Percentiles rank a stretch among this genome's conserved stretches.
These are phyloP conservation scores for Petaurus breviceps DNA, from an alignment of 2,113 vertebrate species.

Conservation along the genomic window DNA sequence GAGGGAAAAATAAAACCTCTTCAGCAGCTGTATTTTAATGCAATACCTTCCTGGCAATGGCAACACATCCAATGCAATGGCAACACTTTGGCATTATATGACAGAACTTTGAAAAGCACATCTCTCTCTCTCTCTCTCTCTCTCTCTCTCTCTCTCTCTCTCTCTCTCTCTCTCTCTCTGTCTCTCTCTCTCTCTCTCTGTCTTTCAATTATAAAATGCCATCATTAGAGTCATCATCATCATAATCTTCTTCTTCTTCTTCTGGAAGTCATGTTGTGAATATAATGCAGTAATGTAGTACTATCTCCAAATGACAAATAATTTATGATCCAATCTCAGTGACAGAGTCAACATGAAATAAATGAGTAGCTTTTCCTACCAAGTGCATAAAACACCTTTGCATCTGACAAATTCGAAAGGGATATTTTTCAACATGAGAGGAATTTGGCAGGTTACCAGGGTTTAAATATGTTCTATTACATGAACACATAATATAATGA, in stretches of 20 bases:
- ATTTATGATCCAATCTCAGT: constrained; percentile 71
- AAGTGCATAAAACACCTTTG: constrained; percentile 41
- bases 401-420: constrained; percentile 61
- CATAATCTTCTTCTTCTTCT: too few species aligned
- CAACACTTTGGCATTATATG: neutral
- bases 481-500: constrained; percentile 12
- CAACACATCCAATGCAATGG: neutral
- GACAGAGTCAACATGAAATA: constrained; percentile 61
- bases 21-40: constrained; percentile 29
- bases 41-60: constrained; percentile 2
- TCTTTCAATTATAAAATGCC: constrained; percentile 25
- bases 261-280: constrained; percentile 6
- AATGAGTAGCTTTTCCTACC: constrained; percentile 57
- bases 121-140: constrained; percentile 5
- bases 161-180: too few species aligned
- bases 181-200: too few species aligned
- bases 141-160: too few species aligned
- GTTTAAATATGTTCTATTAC: constrained; percentile 51
- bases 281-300: constrained; percentile 54
- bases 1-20: constrained; percentile 36
- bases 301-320: constrained; percentile 51
- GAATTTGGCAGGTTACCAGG: constrained; percentile 44
- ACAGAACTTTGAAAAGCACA: constrained; percentile 45
- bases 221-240: too few species aligned
- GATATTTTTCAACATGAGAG: constrained; percentile 56